Conservation (phyloP, 2,888 invertebrate species). For the Parelbella ahira region DNA sequence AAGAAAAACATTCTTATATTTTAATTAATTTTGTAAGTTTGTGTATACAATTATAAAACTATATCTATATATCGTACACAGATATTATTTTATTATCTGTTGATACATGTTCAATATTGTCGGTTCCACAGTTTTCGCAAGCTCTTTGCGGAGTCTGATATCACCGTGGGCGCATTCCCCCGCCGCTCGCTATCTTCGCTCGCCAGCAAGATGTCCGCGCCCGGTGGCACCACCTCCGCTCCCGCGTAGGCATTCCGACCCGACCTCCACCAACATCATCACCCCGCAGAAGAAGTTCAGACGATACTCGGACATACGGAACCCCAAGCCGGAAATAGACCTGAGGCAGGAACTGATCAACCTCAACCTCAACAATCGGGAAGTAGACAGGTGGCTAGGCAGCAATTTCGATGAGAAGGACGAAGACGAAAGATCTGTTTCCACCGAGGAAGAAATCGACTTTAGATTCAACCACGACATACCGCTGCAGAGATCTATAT, state of each 20-base stretch:
- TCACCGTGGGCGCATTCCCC: constrained; percentile 87
- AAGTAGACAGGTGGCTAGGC: constrained; percentile 63
- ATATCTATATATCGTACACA: too few relatives aligned
- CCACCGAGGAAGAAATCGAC: constrained; percentile 32
- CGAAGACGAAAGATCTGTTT: constrained; percentile 29
- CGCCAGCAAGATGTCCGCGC: constrained; percentile 85
- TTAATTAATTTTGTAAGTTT: too few relatives aligned
- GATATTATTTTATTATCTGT: too few relatives aligned
- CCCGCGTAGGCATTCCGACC: constrained; percentile 65
- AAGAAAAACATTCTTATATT: too few relatives aligned
- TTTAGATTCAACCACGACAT: constrained; percentile 54
- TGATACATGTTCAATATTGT: constrained; percentile 24
- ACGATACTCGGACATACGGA: constrained; percentile 46
- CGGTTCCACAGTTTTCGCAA: constrained; percentile 88
- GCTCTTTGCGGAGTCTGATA: constrained; percentile 90
- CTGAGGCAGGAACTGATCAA: constrained; percentile 61
- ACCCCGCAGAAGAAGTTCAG: constrained; percentile 32
- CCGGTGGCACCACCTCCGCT: constrained; percentile 60
- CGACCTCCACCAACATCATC: constrained; percentile 30
- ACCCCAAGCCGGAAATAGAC: constrained; percentile 47
- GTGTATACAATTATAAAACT: too few relatives aligned
- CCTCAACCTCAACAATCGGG: constrained; percentile 51
- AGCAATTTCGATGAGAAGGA: constrained; percentile 48
- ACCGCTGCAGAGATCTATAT: constrained; percentile 60
- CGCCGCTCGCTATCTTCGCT: constrained; percentile 89